Evolutionary conservation across 2,113 vertebrate genomes (phyloP).

Genomic region (Perca schrenkii): DNA sequence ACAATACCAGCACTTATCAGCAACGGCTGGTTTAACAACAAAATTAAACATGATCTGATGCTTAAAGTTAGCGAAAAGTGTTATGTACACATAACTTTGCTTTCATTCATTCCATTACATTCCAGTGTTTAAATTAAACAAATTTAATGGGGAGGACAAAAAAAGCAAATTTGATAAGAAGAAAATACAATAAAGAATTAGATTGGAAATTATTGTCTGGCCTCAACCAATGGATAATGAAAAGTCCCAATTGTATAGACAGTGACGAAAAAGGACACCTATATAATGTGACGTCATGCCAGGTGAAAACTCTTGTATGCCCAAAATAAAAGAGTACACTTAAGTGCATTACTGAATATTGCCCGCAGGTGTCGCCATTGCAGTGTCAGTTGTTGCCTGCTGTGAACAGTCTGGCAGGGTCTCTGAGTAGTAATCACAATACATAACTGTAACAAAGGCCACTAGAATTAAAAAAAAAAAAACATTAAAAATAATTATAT

Average conservation of each 20-base stretch:
- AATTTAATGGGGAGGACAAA: too few relatives aligned
- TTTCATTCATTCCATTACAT: background rate
- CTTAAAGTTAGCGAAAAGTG: background rate
- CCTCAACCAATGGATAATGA: background rate
- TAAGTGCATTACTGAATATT: slow-evolving; percentile 9
- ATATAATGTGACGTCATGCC: background rate
- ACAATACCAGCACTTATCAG: background rate
- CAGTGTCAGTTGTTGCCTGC: background rate
- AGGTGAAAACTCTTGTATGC: background rate
- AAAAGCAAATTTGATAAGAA: background rate
- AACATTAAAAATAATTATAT: too few relatives aligned
- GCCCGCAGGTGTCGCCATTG: slow-evolving; percentile 57
- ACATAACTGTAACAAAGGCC: slow-evolving; percentile 1
- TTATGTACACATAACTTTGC: background rate
- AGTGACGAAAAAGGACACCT: background rate
- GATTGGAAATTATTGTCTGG: background rate
- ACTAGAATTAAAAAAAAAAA: background rate
- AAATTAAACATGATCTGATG: background rate
- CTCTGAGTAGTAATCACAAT: background rate
- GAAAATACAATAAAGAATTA: background rate
- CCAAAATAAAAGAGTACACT: background rate
- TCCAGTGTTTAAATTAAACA: background rate
- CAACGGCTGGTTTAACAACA: background rate
- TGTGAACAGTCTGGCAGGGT: background rate
- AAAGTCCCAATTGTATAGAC: background rate